A percentile compares a stretch with the other conserved stretches of the same genome.
Evolutionary conservation across 1,140 invertebrate species (phyloP).

Genomic region (Drosophila kohkoa): DNA sequence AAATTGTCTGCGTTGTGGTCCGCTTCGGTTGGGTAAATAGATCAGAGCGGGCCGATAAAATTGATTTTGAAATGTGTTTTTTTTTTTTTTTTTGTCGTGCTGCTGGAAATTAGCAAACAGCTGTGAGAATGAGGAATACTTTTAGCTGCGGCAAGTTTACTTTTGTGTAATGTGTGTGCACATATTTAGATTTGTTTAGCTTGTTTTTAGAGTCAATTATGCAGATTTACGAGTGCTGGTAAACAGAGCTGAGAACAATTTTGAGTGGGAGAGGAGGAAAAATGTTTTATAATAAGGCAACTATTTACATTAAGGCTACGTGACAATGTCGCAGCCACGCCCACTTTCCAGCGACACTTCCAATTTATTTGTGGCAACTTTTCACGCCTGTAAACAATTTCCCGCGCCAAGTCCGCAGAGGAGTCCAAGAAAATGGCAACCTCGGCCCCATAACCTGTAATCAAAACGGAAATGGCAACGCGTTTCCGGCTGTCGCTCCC

Average conservation of each 20-base stretch:
- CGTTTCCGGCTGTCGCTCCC: conserved; percentile 57
- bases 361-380: conserved; percentile 52
- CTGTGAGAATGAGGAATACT: conserved; percentile 33
- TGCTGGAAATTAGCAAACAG: conserved; percentile 46
- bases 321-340: conserved; percentile 13
- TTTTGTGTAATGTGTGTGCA: conserved; percentile 39
- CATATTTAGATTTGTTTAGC: conserved; percentile 42
- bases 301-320: conserved; percentile 11
- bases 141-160: conserved; percentile 16
- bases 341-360: conserved; percentile 5
- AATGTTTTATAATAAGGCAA: conserved; percentile 17
- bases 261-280: not conserved
- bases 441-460: conserved; percentile 46
- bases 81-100: conserved; percentile 45
- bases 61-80: conserved; percentile 34
- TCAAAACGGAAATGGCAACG: conserved; percentile 57
- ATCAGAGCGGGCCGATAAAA: conserved; percentile 9
- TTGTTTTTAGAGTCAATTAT: conserved; percentile 53
- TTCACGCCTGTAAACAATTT: conserved; percentile 57
- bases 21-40: conserved; percentile 2
- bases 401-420: not conserved
- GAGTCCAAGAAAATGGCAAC: conserved; percentile 27
- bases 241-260: not conserved
- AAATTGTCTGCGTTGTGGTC: no score
- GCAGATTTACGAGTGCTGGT: conserved; percentile 45